phyloP scores from a whole-genome alignment of 2,888 invertebrate species.

The Andrena praecox region DNA sequence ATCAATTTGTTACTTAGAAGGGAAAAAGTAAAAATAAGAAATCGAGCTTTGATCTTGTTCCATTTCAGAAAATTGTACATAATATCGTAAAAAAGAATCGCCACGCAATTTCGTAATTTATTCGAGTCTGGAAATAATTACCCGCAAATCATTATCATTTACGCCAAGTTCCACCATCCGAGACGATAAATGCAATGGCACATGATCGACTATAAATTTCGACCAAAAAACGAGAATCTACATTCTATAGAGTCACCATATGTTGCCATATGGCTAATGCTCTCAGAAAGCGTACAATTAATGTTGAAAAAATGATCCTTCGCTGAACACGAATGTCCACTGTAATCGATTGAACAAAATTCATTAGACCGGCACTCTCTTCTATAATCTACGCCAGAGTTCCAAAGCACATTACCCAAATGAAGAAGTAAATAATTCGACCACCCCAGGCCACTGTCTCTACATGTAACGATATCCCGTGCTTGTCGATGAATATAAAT shows the following conservation, averaged over 20 bases:
- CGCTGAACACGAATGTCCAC: background rate
- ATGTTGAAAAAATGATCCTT: background rate
- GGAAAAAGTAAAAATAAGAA: too few species aligned
- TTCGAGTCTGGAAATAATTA: background rate
- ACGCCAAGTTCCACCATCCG: constrained; percentile 40
- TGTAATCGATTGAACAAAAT: background rate
- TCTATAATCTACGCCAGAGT: too few species aligned
- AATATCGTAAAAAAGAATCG: too few species aligned
- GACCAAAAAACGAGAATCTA: constrained; percentile 48
- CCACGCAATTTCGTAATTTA: too few species aligned
- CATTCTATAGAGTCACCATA: constrained; percentile 53
- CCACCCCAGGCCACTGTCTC: too few species aligned
- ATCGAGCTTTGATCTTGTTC: too few species aligned
- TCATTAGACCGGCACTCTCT: too few species aligned
- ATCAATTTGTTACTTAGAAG: too few species aligned
- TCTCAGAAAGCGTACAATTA: constrained; percentile 8
- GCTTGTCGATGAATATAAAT: background rate
- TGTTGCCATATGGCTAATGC: constrained; percentile 44
- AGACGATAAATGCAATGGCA: constrained; percentile 40
- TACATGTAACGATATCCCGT: too few species aligned
- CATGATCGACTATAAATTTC: constrained; percentile 68
- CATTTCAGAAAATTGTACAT: too few species aligned
- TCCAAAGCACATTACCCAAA: too few species aligned
- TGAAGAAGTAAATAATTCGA: too few species aligned
- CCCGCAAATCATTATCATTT: constrained; percentile 14